Evolutionary conservation across 1,140 invertebrate genomes (phyloP).

Genomic region (Drosophila pruinosa): DNA sequence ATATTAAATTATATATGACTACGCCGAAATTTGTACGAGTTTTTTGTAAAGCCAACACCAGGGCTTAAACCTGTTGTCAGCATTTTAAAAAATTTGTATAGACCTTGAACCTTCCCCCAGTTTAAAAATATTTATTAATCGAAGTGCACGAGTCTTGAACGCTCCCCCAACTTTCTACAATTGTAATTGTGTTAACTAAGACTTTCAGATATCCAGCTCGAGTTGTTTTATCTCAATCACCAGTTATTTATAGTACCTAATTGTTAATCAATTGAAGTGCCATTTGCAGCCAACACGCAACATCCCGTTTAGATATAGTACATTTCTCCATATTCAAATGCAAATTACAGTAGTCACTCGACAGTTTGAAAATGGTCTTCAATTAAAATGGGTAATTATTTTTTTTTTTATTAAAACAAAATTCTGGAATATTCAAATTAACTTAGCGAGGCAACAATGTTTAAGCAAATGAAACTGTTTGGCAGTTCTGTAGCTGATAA

Average conservation of each 20-base stretch:
- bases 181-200: neutral
- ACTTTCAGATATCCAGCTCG: neutral
- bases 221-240: neutral
- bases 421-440: too few relatives aligned
- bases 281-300: slow-evolving; percentile 19
- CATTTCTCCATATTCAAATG: neutral
- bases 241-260: slow-evolving; percentile 3
- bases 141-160: neutral
- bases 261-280: slow-evolving; percentile 22
- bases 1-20: neutral
- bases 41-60: neutral
- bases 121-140: neutral
- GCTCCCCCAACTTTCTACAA: neutral
- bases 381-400: too few relatives aligned
- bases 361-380: neutral
- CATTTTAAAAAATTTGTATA: neutral
- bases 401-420: too few relatives aligned
- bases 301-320: slow-evolving; percentile 22
- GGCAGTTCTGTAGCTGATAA: slow-evolving; percentile 42
- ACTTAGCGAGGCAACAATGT: neutral
- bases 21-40: neutral
- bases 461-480: slow-evolving; percentile 26
- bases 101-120: neutral
- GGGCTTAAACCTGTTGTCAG: neutral
- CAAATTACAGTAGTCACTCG: neutral